A percentile compares a stretch with the other conserved stretches of the same genome.
Evolutionary conservation across 2,888 invertebrate genomes (phyloP).

Genomic region (Trichopoda pennipes): DNA sequence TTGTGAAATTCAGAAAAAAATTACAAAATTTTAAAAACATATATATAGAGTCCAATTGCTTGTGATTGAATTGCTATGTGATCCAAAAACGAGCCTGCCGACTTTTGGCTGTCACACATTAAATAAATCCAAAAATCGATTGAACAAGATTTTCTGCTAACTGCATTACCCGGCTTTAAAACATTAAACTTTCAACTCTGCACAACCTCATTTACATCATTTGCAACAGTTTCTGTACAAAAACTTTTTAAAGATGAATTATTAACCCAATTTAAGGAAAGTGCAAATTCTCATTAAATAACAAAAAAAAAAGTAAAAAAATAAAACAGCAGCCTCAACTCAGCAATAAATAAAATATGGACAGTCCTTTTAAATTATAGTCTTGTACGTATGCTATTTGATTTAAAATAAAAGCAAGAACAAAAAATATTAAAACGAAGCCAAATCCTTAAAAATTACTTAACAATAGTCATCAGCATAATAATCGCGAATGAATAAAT

Average conservation of each 20-base stretch:
- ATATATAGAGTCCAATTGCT: too few species aligned
- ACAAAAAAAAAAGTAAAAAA: too few species aligned
- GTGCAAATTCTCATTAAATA: not conserved
- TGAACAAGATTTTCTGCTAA: too few species aligned
- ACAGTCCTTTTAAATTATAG: conserved; percentile 8
- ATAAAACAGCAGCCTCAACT: not conserved
- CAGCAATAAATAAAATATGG: conserved; percentile 6
- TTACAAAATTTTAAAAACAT: too few species aligned
- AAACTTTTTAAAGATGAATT: not conserved
- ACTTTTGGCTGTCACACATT: too few species aligned
- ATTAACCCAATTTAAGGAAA: conserved; percentile 26
- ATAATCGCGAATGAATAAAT: conserved; percentile 29
- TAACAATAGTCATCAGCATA: conserved; percentile 52
- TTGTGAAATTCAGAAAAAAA: too few species aligned
- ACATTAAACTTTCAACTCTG: too few species aligned
- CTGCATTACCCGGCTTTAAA: too few species aligned
- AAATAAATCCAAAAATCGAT: too few species aligned
- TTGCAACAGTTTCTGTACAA: not conserved
- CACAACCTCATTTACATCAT: too few species aligned
- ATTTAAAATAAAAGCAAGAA: conserved; percentile 7
- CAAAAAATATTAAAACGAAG: not conserved
- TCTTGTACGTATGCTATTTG: conserved; percentile 28
- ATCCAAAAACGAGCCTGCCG: too few species aligned
- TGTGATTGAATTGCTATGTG: too few species aligned
- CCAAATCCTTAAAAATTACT: conserved; percentile 46